Evolutionary conservation across 2,797 vertebrate genomes (phyloP).

Genomic region (Tinamus major): DNA sequence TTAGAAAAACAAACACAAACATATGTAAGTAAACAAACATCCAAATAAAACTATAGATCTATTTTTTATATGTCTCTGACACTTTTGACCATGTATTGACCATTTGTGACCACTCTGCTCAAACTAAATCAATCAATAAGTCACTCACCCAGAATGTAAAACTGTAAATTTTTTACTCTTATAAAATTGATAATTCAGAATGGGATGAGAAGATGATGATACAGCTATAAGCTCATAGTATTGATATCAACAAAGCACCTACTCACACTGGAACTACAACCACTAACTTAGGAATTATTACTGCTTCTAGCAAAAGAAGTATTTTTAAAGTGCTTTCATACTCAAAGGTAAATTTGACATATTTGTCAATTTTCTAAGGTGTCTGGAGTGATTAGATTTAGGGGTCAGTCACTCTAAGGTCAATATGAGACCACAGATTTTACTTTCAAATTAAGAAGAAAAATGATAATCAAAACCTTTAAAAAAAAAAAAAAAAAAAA

Average conservation of each 20-base stretch:
- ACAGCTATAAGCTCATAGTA: neutral
- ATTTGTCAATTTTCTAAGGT: conserved; percentile 82
- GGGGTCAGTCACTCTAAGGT: conserved; percentile 82
- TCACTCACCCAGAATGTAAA: conserved; percentile 61
- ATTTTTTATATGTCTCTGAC: conserved; percentile 63
- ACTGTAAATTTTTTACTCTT: conserved; percentile 62
- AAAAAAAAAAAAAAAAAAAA: conserved; percentile 62
- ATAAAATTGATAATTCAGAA: conserved; percentile 56
- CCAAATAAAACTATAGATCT: conserved; percentile 50
- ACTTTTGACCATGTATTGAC: conserved; percentile 75
- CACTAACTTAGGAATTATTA: conserved; percentile 46
- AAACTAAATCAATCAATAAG: conserved; percentile 75
- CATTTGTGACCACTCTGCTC: conserved; percentile 72
- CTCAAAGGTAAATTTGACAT: conserved; percentile 76
- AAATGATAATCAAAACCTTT: conserved; percentile 75
- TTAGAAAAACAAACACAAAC: neutral
- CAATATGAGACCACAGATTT: conserved; percentile 79
- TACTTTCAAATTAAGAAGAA: conserved; percentile 82
- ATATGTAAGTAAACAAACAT: neutral
- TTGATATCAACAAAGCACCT: neutral
- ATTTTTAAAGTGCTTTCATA: conserved; percentile 75
- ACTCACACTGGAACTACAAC: conserved; percentile 18
- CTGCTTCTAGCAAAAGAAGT: conserved; percentile 70
- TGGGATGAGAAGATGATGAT: neutral
- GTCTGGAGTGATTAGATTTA: conserved; percentile 82